Base-by-base conservation (phyloP, 2,113 vertebrate species). In the Saccopteryx bilineata region DNA sequence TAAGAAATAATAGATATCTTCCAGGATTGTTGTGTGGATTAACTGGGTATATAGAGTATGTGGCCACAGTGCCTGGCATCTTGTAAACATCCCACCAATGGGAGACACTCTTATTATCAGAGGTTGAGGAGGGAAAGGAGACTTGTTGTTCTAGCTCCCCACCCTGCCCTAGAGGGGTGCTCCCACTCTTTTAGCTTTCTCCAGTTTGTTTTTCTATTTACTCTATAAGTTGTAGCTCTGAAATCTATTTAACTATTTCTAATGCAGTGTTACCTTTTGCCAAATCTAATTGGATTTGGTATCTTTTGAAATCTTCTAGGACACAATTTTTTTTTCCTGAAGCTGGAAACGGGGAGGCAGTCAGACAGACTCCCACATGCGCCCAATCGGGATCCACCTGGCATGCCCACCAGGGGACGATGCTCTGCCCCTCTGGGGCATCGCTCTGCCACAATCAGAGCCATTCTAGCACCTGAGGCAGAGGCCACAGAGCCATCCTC, bases 201-300 rank as follows among this genome's bases (percentile, higher is more conserved):
- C 74, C 3, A 8, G 28, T 4, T 69, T 79, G 54, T 18, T 39
- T 91, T 95, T 93, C 52, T 23, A 48, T 94, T 26, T 93, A 74
- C 26, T 84, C 26, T 50, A 5, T 71, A 79, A 72, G 60, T 19
- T 58, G 13, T 31, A 61, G 60, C n/a, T 69, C 66, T 82, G 46
- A 33, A 66, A 93, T 93, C 65, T n/a, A 33, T 54, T 39, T 79
- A 87, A 74, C 69, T n/a, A 23, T 26, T 82, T 74, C 61, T 72
- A 52, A 85, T 17, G 65, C 75, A 71, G 80, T 80, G 39, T 78
- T 85, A 91, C 10, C 39, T 88, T 82, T 65, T 89, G 78, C 74
- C 21, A 83, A 93, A 79, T 95, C 84, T 91, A 75, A 94, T 94
- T 76, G 86, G 74, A 66, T 56, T 31, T 50, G 94, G 60, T 83